phyloP scores from a whole-genome alignment of 2,888 invertebrate species.

The Eupeodes luniger region DNA sequence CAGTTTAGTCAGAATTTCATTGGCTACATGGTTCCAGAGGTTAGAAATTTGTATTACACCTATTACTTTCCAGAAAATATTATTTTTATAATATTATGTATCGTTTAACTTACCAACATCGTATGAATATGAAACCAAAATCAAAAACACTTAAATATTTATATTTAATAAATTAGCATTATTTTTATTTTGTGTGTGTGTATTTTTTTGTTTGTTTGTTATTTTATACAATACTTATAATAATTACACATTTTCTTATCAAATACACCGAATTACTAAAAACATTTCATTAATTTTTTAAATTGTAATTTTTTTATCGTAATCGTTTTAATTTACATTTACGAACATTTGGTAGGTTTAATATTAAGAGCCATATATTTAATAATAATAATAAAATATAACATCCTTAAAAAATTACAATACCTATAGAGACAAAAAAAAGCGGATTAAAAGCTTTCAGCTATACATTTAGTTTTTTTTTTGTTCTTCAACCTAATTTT shows the following conservation, averaged over 20 bases:
- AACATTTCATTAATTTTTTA: constrained; percentile 15
- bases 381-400: constrained; percentile 55
- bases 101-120: no score
- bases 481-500: constrained; percentile 67
- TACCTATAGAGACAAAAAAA: constrained; percentile 15
- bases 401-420: constrained; percentile 58
- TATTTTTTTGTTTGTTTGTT: constrained; percentile 11
- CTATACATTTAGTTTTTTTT: neutral
- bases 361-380: constrained; percentile 36
- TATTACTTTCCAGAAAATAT: no score
- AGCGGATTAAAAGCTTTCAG: constrained; percentile 21
- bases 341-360: constrained; percentile 72
- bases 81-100: no score
- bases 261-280: constrained; percentile 27
- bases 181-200: constrained; percentile 46
- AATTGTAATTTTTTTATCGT: constrained; percentile 11
- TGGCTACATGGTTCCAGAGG: no score
- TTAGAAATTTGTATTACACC: no score
- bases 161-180: constrained; percentile 72
- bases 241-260: constrained; percentile 64
- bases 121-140: constrained; percentile 7
- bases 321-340: constrained; percentile 37
- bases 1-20: no score
- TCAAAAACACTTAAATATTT: neutral
- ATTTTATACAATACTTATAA: constrained; percentile 28